These are phyloP conservation scores for Poecilobothrus nobilitatus DNA, from an alignment of 2,888 invertebrate species.

Conservation along the genomic window DNA sequence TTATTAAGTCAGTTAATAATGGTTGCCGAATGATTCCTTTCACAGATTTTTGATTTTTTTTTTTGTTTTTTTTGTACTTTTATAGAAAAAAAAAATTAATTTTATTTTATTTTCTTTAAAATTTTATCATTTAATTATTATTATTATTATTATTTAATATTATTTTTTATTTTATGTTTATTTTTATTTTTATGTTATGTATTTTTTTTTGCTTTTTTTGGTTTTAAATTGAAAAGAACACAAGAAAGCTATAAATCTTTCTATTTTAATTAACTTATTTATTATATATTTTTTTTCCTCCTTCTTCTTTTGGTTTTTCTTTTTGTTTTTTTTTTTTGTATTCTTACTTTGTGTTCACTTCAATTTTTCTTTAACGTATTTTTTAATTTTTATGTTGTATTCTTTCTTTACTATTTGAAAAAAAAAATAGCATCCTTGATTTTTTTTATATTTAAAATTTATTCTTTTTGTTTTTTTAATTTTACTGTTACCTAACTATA, in stretches of 20 bases:
- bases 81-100: background rate
- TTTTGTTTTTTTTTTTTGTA: background rate
- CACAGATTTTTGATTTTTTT: no score
- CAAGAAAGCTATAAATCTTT: conserved; percentile 7
- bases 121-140: no score
- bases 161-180: background rate
- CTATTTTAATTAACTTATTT: conserved; percentile 8
- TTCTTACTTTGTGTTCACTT: background rate
- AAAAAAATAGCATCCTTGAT: background rate
- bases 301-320: background rate
- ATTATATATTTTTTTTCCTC: background rate
- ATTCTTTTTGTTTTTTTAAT: background rate
- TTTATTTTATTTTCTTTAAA: no score
- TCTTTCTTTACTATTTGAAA: background rate
- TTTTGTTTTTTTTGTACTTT: background rate
- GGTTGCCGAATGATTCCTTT: background rate
- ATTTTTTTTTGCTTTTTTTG: background rate
- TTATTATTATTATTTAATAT: no score
- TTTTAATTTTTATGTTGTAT: background rate
- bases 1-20: no score
- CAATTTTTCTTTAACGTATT: background rate
- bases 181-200: background rate
- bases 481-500: no score
- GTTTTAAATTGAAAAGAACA: conserved; percentile 3
- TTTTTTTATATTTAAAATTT: conserved; percentile 1